Evolutionary conservation across 2,888 invertebrate species (phyloP).

Genomic region (Calameuta filiformis): DNA sequence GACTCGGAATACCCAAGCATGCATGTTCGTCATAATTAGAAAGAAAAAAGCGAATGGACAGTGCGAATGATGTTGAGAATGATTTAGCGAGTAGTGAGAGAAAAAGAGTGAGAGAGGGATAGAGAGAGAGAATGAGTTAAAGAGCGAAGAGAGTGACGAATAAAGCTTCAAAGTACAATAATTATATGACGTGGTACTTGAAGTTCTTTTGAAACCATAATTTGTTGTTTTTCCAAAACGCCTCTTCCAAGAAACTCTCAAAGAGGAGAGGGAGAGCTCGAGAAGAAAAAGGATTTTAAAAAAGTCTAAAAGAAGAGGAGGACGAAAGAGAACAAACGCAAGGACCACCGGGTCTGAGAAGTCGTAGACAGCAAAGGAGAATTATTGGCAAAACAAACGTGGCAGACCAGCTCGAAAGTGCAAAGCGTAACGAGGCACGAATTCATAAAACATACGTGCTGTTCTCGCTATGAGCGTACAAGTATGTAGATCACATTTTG

Average conservation of each 20-base stretch:
- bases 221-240: not conserved
- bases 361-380: not conserved
- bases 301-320: not conserved
- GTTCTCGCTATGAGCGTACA: not conserved
- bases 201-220: not conserved
- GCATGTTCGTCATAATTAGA: not conserved
- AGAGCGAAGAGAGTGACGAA: not conserved
- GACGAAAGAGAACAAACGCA: not conserved
- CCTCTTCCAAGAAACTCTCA: not conserved
- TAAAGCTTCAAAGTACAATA: conserved; percentile 1
- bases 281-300: not conserved
- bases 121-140: conserved; percentile 10
- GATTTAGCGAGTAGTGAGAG: conserved; percentile 9
- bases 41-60: not conserved
- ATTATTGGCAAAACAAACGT: not conserved
- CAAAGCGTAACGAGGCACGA: not conserved
- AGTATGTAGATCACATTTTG: not conserved
- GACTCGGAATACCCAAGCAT: not conserved
- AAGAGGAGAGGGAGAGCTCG: not conserved
- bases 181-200: not conserved
- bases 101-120: conserved; percentile 17
- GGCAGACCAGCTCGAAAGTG: not conserved
- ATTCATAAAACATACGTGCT: not conserved
- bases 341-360: not conserved
- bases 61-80: not conserved